Evolutionary conservation across 2,797 vertebrate species (phyloP).

Genomic region (Caiman crocodilus): DNA sequence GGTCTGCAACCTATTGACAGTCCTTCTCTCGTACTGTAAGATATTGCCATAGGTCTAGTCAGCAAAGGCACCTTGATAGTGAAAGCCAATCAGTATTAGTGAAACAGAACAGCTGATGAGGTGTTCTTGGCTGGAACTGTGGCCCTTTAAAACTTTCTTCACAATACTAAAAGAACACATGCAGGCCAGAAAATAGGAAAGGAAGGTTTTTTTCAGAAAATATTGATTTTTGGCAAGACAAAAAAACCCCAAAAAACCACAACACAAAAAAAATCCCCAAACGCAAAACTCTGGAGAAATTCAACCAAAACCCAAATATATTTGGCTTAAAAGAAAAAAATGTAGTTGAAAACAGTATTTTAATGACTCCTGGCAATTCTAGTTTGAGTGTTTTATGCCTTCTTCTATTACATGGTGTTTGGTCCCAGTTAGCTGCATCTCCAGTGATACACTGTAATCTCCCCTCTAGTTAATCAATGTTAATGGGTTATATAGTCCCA

Average conservation of each 20-base stretch:
- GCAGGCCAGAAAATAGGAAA: no score
- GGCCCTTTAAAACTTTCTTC: not conserved
- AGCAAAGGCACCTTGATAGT: not conserved
- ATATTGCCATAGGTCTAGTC: not conserved
- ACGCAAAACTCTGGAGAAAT: slow-evolving; percentile 39
- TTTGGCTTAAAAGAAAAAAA: slow-evolving; percentile 6
- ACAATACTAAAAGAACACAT: no score
- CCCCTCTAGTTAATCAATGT: not conserved
- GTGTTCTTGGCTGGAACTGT: not conserved
- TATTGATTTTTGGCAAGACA: no score
- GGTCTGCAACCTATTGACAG: slow-evolving; percentile 6
- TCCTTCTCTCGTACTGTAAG: not conserved
- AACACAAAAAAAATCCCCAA: no score
- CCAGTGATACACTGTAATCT: no score
- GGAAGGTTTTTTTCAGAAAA: no score
- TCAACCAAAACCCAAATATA: not conserved
- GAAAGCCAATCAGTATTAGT: not conserved
- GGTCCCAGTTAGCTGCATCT: no score
- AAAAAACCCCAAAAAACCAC: no score
- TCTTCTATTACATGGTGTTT: no score
- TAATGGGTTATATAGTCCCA: no score
- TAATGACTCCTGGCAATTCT: not conserved
- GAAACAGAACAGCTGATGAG: not conserved
- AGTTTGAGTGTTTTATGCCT: no score
- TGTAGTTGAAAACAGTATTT: slow-evolving; percentile 5